Percentiles rank a stretch among this genome's conserved stretches.
These are phyloP conservation scores for Polia nebulosa DNA, from an alignment of 2,888 invertebrate species.

Conservation along the genomic window DNA sequence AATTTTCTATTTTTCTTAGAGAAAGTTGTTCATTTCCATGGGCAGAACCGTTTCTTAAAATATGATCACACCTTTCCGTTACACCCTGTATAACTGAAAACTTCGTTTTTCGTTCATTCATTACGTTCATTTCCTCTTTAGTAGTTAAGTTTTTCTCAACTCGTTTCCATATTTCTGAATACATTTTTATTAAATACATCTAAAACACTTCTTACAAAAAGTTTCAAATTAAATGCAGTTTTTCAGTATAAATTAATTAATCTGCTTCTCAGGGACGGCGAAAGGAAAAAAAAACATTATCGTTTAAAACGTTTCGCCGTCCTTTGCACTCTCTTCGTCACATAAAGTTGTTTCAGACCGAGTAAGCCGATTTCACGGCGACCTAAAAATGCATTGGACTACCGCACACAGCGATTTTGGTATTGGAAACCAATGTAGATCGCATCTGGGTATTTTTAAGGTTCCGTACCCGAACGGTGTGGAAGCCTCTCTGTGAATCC, in stretches of 20 bases:
- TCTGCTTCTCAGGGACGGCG: not conserved
- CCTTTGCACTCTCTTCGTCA: conserved; percentile 9
- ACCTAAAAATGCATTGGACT: conserved; percentile 1
- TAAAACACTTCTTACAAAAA: not conserved
- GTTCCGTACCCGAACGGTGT: not conserved
- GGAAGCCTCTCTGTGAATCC: too few species aligned
- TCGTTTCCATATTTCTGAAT: not conserved
- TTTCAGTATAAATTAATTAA: conserved; percentile 29
- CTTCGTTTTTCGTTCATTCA: not conserved
- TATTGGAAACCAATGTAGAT: not conserved
- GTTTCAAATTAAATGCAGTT: conserved; percentile 15
- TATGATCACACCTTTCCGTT: too few species aligned
- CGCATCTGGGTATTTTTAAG: not conserved
- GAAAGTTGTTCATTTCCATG: too few species aligned
- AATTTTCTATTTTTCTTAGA: too few species aligned
- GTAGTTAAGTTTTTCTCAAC: too few species aligned
- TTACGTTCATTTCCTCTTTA: not conserved
- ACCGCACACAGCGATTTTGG: not conserved
- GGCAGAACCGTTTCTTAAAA: too few species aligned
- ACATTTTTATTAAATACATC: not conserved
- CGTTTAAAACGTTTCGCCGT: not conserved
- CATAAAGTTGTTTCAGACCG: conserved; percentile 17
- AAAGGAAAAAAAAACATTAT: conserved; percentile 22
- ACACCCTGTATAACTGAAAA: not conserved
- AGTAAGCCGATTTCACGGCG: conserved; percentile 12